Evolutionary conservation across 2,888 invertebrate species (phyloP).

Genomic region (Callosobruchus maculatus): DNA sequence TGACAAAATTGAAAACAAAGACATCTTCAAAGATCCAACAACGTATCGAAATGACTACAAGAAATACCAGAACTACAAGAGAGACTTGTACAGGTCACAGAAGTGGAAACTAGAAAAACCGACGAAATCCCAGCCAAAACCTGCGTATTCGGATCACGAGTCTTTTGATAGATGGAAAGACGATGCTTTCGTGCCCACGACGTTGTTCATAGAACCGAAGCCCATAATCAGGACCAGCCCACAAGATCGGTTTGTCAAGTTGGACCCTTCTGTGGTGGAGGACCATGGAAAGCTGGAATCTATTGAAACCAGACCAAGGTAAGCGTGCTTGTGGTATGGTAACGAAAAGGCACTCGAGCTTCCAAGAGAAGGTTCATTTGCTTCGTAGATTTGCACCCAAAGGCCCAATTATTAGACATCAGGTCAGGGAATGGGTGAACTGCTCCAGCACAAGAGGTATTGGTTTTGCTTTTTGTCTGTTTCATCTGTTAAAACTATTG

Average conservation of each 20-base stretch:
- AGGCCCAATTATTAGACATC: no score
- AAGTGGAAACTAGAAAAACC: slow-evolving; percentile 22
- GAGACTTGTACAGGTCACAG: slow-evolving; percentile 17
- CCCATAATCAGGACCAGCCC: slow-evolving; percentile 39
- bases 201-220: slow-evolving; percentile 37
- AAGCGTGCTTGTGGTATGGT: no score
- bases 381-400: no score
- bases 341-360: no score
- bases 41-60: slow-evolving; percentile 39
- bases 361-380: no score
- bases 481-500: no score
- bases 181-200: slow-evolving; percentile 37
- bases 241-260: slow-evolving; percentile 21
- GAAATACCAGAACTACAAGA: slow-evolving; percentile 19
- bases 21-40: slow-evolving; percentile 33
- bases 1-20: slow-evolving; percentile 27
- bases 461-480: no score
- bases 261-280: slow-evolving; percentile 20
- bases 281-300: slow-evolving; percentile 27
- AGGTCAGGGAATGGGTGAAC: no score
- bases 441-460: no score
- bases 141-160: slow-evolving; percentile 29
- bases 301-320: slow-evolving; percentile 38
- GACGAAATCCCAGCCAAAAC: slow-evolving; percentile 19
- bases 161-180: slow-evolving; percentile 33